A percentile compares a stretch with the other conserved stretches of the same genome.
Evolutionary conservation across 1,140 invertebrate genomes (phyloP).

Genomic region (Holotrichia oblita): DNA sequence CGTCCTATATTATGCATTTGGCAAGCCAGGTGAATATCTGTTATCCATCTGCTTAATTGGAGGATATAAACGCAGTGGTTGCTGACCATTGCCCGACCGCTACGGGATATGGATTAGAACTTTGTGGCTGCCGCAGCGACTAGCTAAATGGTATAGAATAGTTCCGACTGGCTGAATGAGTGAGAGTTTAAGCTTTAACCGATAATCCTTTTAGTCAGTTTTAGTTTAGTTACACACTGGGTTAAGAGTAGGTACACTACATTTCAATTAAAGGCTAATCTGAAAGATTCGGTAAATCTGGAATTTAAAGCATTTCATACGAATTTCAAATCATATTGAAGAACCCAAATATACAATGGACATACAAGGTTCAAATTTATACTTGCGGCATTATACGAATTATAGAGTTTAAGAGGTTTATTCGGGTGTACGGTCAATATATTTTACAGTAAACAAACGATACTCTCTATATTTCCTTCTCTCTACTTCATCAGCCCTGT

Average conservation of each 20-base stretch:
- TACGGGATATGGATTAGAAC: background rate
- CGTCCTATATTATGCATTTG: background rate
- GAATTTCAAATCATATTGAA: too few relatives aligned
- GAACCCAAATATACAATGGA: too few relatives aligned
- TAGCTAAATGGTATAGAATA: slow-evolving; percentile 3
- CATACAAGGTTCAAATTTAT: too few relatives aligned
- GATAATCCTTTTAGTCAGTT: slow-evolving; percentile 23
- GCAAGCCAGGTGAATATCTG: slow-evolving; percentile 43
- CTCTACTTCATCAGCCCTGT: too few relatives aligned
- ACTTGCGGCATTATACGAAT: too few relatives aligned
- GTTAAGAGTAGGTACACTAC: background rate
- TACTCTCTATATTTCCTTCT: too few relatives aligned
- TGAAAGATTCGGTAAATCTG: too few relatives aligned
- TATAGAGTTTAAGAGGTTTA: too few relatives aligned
- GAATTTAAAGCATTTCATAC: too few relatives aligned
- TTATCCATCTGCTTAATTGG: slow-evolving; percentile 48
- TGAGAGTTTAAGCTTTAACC: background rate
- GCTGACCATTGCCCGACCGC: background rate
- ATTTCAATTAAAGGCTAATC: background rate
- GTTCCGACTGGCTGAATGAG: slow-evolving; percentile 38
- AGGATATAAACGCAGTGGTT: background rate
- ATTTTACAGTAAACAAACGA: too few relatives aligned
- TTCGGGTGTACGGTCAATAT: too few relatives aligned
- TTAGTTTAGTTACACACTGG: background rate
- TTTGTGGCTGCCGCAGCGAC: background rate